phyloP scores from a whole-genome alignment of 2,888 invertebrate species.

The Sycophila texana region DNA sequence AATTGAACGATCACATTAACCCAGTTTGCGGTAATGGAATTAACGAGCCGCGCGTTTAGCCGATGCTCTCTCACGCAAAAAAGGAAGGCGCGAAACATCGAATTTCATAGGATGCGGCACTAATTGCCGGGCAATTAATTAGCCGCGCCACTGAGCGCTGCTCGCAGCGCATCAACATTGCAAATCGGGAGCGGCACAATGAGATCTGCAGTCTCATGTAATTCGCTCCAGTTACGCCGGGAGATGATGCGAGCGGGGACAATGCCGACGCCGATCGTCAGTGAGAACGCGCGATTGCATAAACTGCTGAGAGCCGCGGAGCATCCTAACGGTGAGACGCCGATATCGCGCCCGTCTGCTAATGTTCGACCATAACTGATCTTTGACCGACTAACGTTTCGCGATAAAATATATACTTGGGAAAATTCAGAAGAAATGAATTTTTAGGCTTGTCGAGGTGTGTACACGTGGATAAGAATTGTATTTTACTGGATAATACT shows the following conservation, averaged over 20 bases:
- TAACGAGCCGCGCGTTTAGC: no score
- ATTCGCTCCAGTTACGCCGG: constrained; percentile 40
- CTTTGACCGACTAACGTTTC: no score
- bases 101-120: constrained; percentile 21
- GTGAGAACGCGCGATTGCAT: constrained; percentile 24
- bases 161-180: background rate
- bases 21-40: no score
- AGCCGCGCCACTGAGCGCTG: background rate
- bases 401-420: background rate
- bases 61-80: background rate
- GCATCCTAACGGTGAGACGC: background rate
- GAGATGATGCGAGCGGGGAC: background rate
- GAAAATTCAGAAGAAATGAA: constrained; percentile 5
- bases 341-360: no score
- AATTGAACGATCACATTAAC: no score
- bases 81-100: background rate
- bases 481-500: no score
- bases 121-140: constrained; percentile 41
- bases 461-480: no score
- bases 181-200: constrained; percentile 15
- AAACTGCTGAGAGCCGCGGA: constrained; percentile 2
- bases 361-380: no score
- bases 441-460: no score
- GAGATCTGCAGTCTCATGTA: constrained; percentile 40
- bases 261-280: background rate